Conservation (phyloP, 2,888 invertebrate genomes). For the Oeneis ivallda region DNA sequence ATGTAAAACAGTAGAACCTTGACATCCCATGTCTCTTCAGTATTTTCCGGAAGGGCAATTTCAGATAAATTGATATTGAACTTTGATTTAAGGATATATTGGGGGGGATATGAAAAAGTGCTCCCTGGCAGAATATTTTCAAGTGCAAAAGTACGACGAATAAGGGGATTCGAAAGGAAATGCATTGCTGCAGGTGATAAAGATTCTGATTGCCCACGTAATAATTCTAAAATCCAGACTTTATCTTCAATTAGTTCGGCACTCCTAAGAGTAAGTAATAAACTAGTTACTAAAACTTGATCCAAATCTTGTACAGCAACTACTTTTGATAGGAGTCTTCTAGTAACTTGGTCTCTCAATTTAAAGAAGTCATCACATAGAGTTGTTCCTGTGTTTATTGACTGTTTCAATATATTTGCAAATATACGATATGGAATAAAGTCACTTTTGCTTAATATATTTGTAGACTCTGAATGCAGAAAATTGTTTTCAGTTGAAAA, state of each 20-base stretch:
- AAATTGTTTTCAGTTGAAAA: slow-evolving; percentile 38
- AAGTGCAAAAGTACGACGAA: slow-evolving; percentile 59
- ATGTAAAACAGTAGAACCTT: slow-evolving; percentile 73
- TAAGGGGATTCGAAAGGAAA: slow-evolving; percentile 57
- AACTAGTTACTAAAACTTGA: slow-evolving; percentile 60
- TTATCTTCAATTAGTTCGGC: slow-evolving; percentile 50
- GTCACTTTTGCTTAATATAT: slow-evolving; percentile 55
- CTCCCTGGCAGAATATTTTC: slow-evolving; percentile 55
- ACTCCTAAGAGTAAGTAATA: slow-evolving; percentile 57
- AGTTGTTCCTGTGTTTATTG: slow-evolving; percentile 33
- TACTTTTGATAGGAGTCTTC: slow-evolving; percentile 61
- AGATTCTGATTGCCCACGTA: slow-evolving; percentile 63
- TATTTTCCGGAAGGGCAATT: slow-evolving; percentile 67
- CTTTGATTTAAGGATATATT: slow-evolving; percentile 66
- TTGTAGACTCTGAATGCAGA: slow-evolving; percentile 40
- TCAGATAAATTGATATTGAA: slow-evolving; percentile 72
- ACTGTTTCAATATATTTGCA: slow-evolving; percentile 47
- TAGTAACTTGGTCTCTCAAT: slow-evolving; percentile 49
- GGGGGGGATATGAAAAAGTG: slow-evolving; percentile 62
- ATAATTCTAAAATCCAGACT: slow-evolving; percentile 56
- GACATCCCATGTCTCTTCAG: slow-evolving; percentile 75
- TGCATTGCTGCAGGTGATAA: slow-evolving; percentile 54
- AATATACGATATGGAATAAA: slow-evolving; percentile 64
- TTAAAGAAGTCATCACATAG: slow-evolving; percentile 43
- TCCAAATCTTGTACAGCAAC: slow-evolving; percentile 63